Evolutionary conservation across 1,140 invertebrate species (phyloP), one percentile per base, ranked within the genome.

Genomic region (Mylabris phalerata): DNA sequence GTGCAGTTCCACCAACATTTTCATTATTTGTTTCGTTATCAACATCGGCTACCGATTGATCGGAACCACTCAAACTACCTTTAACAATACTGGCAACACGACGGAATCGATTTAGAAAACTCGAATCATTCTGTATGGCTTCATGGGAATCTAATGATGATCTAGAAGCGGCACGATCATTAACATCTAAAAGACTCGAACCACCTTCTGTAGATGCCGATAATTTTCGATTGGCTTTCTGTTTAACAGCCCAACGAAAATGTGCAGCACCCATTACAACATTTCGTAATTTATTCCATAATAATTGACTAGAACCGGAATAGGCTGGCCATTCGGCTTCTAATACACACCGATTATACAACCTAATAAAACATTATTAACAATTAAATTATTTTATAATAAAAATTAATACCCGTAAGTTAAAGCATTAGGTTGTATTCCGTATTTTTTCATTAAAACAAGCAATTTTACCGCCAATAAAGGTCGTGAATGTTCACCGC

Each of bases 221-320:
- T 52, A 78, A 74, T 67, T 77, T 77, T 60, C 75, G 73, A 49
- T 77, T 75, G 19, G 79, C 77, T 62, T 77, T 75, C 45, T 77
- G 77, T 60, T 77, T 82, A 2, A 86, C 89, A 25, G 89, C 89
- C 60, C 83, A 82, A 27, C 87, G 82, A 70, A 92, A 92, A 60
- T 93, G 79, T n/a, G 93, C 90, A 2, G 93, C 90, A 3, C 91
- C 94, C 50, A 92, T 77, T 11, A 98, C 89, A 0, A 95, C 92
- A 73, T 96, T 94, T 61, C 93, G 84, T 13, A 98, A 77, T 75
- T 95, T 95, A 71, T 91, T 94, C 95, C 95, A 98, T 67, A 94
- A 80, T 6, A 95, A 69, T 67, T 92, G 87, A 64, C 88, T 86
- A 38, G 79, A 79, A 60, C 78, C 79, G 10, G 69, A 70, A 67